Evolutionary conservation across 2,888 invertebrate species (phyloP), one percentile per base, ranked within the genome.

Genomic region (Pharmacophagus antenor): DNA sequence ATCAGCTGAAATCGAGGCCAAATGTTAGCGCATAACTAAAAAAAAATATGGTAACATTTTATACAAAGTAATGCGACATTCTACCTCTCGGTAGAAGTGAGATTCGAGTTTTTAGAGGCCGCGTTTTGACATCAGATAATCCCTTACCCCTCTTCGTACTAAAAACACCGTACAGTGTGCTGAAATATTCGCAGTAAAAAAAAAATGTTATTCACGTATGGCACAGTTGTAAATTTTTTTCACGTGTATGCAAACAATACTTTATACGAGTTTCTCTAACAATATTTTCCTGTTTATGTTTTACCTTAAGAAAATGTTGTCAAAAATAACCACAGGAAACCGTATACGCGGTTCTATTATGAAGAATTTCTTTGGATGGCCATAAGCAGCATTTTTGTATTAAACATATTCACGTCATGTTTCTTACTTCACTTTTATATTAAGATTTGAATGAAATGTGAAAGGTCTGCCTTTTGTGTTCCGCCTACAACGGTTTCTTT

Each of bases 391-490:
- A 21, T 21, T 20, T 46, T 46, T 21, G 21, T 46, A 46, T 46
- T 46, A 17, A 46, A 46, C 18, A 46, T 46, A 46, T 46, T 46
- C 46, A 46, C 21, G 46, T 46, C 46, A 46, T 46, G 21, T 46
- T 20, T 21, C 46, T 46, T 46, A 21, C 17, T 21, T 46, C 21
- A 46, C 46, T 46, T 46, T 46, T 46, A 21, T 21, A 46, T 46
- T 46, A 42, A 42, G 42, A 5, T 42, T 42, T n/a, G 42, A 17
- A 42, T 17, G 42, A n/a, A 42, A 42, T 42, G 42, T 7, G 42
- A 17, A 42, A 42, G 42, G 15, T 42, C 17, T 42, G 17, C 17
- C 17, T 42, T 42, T 31, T 31, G 31, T 31, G 12, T 10, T 42
- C 42, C 5, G 42, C 42, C 42, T 42, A 42, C 42, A 2, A 10